A percentile compares a stretch with the other conserved stretches of the same genome.
These are phyloP conservation scores for Cydia strobilella DNA, from an alignment of 1,140 invertebrate genomes.

Conservation along the genomic window DNA sequence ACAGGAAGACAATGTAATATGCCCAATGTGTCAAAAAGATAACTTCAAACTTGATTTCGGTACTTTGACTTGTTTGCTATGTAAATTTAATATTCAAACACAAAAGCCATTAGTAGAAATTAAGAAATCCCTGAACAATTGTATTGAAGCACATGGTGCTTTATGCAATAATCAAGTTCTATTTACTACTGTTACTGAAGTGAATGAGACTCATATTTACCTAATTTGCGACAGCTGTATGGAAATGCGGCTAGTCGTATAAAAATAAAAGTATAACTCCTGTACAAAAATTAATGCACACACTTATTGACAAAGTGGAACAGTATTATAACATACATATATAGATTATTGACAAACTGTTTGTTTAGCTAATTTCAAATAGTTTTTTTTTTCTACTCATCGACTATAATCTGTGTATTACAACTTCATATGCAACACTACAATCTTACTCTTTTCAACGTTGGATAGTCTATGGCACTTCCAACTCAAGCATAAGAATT, in stretches of 20 bases:
- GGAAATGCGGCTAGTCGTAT: constrained; percentile 62
- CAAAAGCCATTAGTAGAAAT: constrained; percentile 48
- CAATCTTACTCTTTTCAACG: no score
- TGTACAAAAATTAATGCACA: background rate
- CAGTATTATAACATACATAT: background rate
- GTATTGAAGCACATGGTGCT: constrained; percentile 55
- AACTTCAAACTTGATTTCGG: constrained; percentile 52
- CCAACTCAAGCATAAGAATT: no score
- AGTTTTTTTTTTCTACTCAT: no score
- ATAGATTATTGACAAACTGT: background rate
- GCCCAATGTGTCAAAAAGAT: constrained; percentile 64
- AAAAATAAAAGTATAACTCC: background rate
- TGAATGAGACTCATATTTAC: constrained; percentile 59
- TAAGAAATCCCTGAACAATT: constrained; percentile 51
- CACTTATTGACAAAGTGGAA: background rate
- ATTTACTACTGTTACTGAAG: constrained; percentile 57
- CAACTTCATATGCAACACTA: no score
- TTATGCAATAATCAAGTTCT: constrained; percentile 50
- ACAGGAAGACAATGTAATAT: constrained; percentile 64
- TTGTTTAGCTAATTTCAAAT: background rate
- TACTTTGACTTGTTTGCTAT: constrained; percentile 51
- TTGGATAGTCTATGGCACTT: no score
- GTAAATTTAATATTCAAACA: constrained; percentile 54
- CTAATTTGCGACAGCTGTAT: constrained; percentile 63
- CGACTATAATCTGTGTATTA: no score